Evolutionary conservation across 2,113 vertebrate genomes (phyloP), one percentile per base, ranked within the genome.

Genomic region (Proterorhinus semilunaris): DNA sequence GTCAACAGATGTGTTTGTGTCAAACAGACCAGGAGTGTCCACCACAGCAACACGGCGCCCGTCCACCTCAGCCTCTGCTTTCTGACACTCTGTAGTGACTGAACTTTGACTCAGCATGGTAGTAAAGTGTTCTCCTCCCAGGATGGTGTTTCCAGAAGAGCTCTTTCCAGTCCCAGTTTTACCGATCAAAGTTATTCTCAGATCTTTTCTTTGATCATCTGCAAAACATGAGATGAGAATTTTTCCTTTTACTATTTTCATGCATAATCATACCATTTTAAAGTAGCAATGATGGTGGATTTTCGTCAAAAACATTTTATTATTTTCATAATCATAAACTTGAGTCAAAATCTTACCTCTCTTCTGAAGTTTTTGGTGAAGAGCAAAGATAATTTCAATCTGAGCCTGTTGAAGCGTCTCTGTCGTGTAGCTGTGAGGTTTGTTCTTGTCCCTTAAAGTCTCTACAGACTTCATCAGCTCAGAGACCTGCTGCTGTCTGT

Each of bases 401-500:
- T 5, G 13, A 6, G n/a, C 13, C 15, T 55, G 0, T 6, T 21
- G 27, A 21, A 55, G 27, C 16, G 27, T 55, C 11, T 55, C 53
- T 27, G 17, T 55, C 27, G 53, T 55, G 53, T 21, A 55, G 53
- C 16, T 55, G 17, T 55, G 53, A 55, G 17, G 9, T 55, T 55
- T 3, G 27, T 55, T 27, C 51, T 0, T 49, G 36, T 43, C 27
- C 43, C 27, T 43, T 6, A 43, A 6, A 15, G 13, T 15, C 27
- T 59, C 57, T 36, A 79, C 53, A 10, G 45, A 0, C 0, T 72
- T 11, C 27, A 72, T 6, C 55, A 80, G 10, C 57, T 45, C 13
- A 53, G 49, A 44, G 65, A 75, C 54, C 65, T 75, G 52, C 65
- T 75, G 57, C 7, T 44, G 27, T 27, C 27, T 49, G 54, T 66